A percentile compares a stretch with the other conserved stretches of the same genome.
These are phyloP conservation scores for Eustalomyia histrio DNA, from an alignment of 2,888 invertebrate species.

Conservation along the genomic window DNA sequence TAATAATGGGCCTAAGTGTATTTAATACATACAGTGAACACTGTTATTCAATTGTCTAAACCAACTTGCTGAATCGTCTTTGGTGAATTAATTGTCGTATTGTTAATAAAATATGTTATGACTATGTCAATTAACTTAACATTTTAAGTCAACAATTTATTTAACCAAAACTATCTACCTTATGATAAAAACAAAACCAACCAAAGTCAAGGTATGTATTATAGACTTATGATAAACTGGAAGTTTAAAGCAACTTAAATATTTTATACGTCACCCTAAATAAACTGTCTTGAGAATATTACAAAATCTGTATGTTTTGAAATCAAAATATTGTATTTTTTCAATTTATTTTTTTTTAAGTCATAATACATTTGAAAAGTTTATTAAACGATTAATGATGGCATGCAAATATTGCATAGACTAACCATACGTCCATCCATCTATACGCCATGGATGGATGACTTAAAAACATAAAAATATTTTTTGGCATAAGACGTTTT, in stretches of 20 bases:
- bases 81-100: not conserved
- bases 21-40: not conserved
- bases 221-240: not conserved
- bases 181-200: too few relatives aligned
- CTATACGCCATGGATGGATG: slow-evolving; percentile 40
- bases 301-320: not conserved
- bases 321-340: not conserved
- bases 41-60: not conserved
- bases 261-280: not conserved
- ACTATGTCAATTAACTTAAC: not conserved
- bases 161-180: too few relatives aligned
- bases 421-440: slow-evolving; percentile 18
- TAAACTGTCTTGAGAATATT: not conserved
- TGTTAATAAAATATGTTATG: not conserved
- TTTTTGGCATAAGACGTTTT: slow-evolving; percentile 16
- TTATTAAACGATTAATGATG: slow-evolving; percentile 51
- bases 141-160: not conserved
- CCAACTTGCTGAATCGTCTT: not conserved
- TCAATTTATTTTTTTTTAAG: not conserved
- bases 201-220: not conserved
- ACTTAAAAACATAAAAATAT: slow-evolving; percentile 42
- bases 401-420: slow-evolving; percentile 40
- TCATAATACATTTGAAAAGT: not conserved
- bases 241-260: not conserved
- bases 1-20: not conserved